Percentiles rank a stretch among this genome's conserved stretches.
Evolutionary conservation across 2,797 vertebrate species (phyloP).

Genomic region (Spinus olivaceus): DNA sequence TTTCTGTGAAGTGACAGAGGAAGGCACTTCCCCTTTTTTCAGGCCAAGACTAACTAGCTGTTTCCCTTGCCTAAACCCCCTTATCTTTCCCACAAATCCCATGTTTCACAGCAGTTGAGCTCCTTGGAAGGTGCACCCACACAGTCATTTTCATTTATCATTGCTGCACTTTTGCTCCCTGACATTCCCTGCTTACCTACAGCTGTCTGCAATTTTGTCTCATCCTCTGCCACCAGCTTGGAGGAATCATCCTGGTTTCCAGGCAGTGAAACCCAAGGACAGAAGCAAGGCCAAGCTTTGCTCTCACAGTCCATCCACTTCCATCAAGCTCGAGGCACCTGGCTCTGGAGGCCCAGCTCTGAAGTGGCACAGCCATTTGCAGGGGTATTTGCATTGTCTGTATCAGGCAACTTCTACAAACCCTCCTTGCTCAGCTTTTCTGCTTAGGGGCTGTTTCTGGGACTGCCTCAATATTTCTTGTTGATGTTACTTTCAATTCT

Average conservation of each 20-base stretch:
- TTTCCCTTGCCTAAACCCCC: not conserved
- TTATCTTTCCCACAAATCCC: not conserved
- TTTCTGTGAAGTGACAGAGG: not conserved
- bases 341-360: not conserved
- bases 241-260: not conserved
- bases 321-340: not conserved
- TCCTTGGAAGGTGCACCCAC: not conserved
- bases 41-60: not conserved
- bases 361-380: not conserved
- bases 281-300: not conserved
- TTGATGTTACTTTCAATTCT: not conserved
- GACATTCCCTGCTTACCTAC: not conserved
- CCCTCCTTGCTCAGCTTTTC: not conserved
- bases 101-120: not conserved
- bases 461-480: not conserved
- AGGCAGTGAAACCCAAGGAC: not conserved
- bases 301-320: not conserved
- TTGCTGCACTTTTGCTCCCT: not conserved
- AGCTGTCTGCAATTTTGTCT: not conserved
- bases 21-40: not conserved
- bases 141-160: not conserved
- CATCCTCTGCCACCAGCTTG: not conserved
- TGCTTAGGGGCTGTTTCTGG: not conserved
- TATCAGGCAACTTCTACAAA: not conserved
- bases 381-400: not conserved